Percentiles rank a stretch among this genome's conserved stretches.
Evolutionary conservation across 2,797 vertebrate genomes (phyloP).

Genomic region (Pangasius sanitwongsei): DNA sequence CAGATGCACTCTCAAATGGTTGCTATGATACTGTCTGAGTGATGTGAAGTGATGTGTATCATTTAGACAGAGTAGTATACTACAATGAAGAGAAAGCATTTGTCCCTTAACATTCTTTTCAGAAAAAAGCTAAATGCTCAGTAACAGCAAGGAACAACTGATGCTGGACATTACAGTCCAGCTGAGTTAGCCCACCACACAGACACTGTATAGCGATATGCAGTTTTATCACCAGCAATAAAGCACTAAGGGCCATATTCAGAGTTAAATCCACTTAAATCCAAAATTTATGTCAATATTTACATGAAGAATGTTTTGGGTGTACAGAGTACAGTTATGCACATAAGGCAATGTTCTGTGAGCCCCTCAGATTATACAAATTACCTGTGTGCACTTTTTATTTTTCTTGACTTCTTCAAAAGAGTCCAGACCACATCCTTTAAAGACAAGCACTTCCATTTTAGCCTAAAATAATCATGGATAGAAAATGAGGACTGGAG

Average conservation of each 20-base stretch:
- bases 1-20: neutral
- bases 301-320: neutral
- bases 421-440: neutral
- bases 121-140: neutral
- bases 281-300: neutral
- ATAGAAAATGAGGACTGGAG: neutral
- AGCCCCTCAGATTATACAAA: neutral
- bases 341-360: neutral
- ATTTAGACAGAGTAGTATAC: neutral
- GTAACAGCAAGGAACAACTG: neutral
- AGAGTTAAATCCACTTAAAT: neutral
- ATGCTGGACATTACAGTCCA: neutral
- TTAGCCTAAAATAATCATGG: neutral
- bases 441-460: neutral
- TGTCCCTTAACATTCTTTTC: neutral
- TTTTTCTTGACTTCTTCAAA: neutral
- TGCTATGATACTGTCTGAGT: slow-evolving; percentile 20
- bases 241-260: neutral
- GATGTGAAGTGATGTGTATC: neutral
- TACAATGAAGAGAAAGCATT: neutral
- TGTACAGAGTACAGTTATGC: neutral
- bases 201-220: neutral
- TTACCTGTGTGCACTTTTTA: neutral
- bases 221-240: neutral
- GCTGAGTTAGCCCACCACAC: neutral